Evolutionary conservation across 2,113 vertebrate species (phyloP), one percentile per base, ranked within the genome.

Genomic region (Oceanites oceanicus): DNA sequence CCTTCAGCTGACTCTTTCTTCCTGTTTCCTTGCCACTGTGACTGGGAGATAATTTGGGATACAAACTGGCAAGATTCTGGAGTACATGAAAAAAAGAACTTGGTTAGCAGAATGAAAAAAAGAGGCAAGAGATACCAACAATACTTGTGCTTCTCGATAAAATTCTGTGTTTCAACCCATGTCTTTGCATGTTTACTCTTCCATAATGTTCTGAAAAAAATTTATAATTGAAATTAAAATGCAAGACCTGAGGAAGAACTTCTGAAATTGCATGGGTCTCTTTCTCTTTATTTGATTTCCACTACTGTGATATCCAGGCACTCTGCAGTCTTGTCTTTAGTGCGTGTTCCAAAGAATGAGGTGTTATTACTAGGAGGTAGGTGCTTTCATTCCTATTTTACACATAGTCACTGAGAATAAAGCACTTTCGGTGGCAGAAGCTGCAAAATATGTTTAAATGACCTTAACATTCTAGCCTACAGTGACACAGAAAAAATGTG

Each of bases 321-420:
- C 12, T 38, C 45, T 81, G 73, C 38, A 80, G 26, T 40, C 61
- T 56, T 59, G 58, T n/a, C 40, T 73, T 90, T 22, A 30, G 42
- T 67, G 34, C 42, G 21, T 84, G 30, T 40, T 93, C 55, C 25
- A 81, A 42, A 81, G 45, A 66, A 67, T n/a, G 30, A 75, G 44
- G 32, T 88, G 78, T 78, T 90, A 75, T 7, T 90, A 32, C 30
- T 77, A 71, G 47, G 42, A 90, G n/a, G 42, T 62, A 71, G 65
- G 61, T 85, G 45, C 88, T 90, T 90, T 75, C 58, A 25, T 96
- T 92, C 29, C 25, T 78, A 13, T 85, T 95, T 94, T 90, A 26
- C 45, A 62, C 27, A 22, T 9, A 32, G 47, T 63, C 82, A 23
- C 59, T 78, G 71, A 55, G 40, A 82, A 82, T 63, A 82, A 94